Base-by-base conservation (phyloP, 1,140 invertebrate species). In the Drosophila tani region DNA sequence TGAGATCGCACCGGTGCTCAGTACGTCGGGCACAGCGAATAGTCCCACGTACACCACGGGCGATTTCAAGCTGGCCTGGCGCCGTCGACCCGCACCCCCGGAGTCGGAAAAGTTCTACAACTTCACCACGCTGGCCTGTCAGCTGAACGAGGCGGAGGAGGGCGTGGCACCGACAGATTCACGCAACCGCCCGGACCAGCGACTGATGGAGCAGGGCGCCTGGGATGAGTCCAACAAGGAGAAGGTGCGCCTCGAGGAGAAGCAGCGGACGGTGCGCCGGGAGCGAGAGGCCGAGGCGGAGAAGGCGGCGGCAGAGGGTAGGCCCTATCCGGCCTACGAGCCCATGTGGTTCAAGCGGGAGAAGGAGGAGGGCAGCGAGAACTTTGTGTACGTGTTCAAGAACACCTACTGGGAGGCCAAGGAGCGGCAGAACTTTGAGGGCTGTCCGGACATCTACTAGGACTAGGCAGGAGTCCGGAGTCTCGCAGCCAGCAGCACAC, bases 221-320 rank as follows among this genome's bases (percentile, higher is more conserved):
- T 99, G 99, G 98, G 98, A 99, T 83, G 98, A 98, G 82, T 99
- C 99, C 35, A 99, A 99, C 94, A 93, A 94, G 15, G 96, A 97
- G 88, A 99, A 99, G 56, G 21, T 93, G 55, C 91, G 92, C 8
- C 83, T 99, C 2, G 99, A 99, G 93, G 98, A 99, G 90, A 99
- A 99, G 93, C 99, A 99, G 93, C 95, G 97, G 60, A 93, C 94
- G 21, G 95, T 93, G 47, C 94, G 97, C 47, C 94, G 96, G 68
- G 88, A 94, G 74, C 94, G 97, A 1, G 98, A 99, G 93, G 92
- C 94, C 14, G 96, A 96, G 64, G 96, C 97, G 1, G 98, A 98
- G 93, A 93, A 94, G 78, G 96, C 97, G n/a, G 95, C 96, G 40
- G 93, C 91, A 19, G 73, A 93, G 95, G 97, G 97, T 41, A 93